phyloP scores from a whole-genome alignment of 2,797 vertebrate species.

The Taeniopygia guttata region DNA sequence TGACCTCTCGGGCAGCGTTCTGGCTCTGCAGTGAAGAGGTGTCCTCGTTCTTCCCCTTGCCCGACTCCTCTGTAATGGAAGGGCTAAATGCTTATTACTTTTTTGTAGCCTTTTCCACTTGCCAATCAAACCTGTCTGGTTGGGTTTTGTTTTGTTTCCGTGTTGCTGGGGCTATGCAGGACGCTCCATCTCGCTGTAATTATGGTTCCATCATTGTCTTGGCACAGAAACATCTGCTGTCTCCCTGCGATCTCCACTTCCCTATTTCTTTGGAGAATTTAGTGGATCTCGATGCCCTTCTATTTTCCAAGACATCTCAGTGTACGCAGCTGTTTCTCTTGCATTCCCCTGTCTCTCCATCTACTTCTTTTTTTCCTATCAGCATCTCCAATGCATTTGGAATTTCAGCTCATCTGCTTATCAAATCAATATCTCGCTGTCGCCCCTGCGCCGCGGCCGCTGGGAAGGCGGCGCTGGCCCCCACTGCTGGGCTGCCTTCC shows the following conservation, averaged over 20 bases:
- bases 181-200: constrained; percentile 8
- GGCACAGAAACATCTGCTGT: constrained; percentile 50
- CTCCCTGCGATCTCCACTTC: not conserved
- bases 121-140: not conserved
- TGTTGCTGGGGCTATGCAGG: constrained; percentile 15
- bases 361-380: not conserved
- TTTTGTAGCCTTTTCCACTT: not conserved
- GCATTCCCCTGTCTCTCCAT: not conserved
- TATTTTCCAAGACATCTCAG: constrained; percentile 8
- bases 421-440: not conserved
- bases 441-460: not conserved
- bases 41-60: not conserved
- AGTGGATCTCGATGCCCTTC: not conserved
- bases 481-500: not conserved
- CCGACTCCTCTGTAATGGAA: constrained; percentile 4
- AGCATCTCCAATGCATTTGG: constrained; percentile 12
- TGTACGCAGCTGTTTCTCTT: constrained; percentile 36
- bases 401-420: constrained; percentile 53
- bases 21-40: not conserved
- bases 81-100: constrained; percentile 13
- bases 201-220: constrained; percentile 42
- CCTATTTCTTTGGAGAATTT: constrained; percentile 38
- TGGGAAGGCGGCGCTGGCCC: not conserved
- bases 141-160: not conserved
- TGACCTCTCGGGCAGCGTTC: not conserved